Base-by-base conservation (phyloP, 2,797 vertebrate species). In the Ceyx erithaca region DNA sequence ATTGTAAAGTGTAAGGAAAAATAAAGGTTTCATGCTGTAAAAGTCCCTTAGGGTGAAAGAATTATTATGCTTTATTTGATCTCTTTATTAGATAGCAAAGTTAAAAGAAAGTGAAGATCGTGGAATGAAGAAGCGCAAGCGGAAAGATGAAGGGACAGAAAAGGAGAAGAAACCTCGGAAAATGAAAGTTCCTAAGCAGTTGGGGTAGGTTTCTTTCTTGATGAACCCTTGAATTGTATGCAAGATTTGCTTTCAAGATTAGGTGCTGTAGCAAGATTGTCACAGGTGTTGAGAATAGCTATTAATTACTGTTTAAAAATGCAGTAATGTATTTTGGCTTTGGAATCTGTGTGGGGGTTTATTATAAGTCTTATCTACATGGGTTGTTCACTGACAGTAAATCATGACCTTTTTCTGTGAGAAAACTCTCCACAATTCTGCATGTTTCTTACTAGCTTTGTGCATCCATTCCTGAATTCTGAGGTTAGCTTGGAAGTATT, bases 91-190 rank as follows among this genome's bases (percentile, higher is more conserved):
- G 98, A 94, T 98, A 92, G 94, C 97, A 51, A 98, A 98, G 97
- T 93, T 98, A 85, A 99, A 99, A 97, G 99, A 99, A 12, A 98
- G 97, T 2, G 99, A 99, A 87, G 99, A 99, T 85, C 97, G 97
- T 61, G 98, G 96, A 63, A 98, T 99, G 75, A 99, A 99, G 96
- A 99, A 99, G 89, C 98, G 99, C 19, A 98, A 98, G 94, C 98
- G 99, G 95, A 99, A 99, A 96, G 98, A 98, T 73, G 99, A 99
- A 18, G 98, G 98, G 23, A 96, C 96, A 63, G 98, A 98, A 63
- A 98, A 98, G 78, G 99, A 99, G 49, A 99, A 99, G 96, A 99
- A 99, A 89, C 98, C 98, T 89, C 98, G 97, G 92, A 99, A 99
- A 93, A 98, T 98, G 77, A 98, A 98, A 98, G 97, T 99, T 87